Conservation (phyloP, 2,113 vertebrate species). For the Semicossyphus pulcher region DNA sequence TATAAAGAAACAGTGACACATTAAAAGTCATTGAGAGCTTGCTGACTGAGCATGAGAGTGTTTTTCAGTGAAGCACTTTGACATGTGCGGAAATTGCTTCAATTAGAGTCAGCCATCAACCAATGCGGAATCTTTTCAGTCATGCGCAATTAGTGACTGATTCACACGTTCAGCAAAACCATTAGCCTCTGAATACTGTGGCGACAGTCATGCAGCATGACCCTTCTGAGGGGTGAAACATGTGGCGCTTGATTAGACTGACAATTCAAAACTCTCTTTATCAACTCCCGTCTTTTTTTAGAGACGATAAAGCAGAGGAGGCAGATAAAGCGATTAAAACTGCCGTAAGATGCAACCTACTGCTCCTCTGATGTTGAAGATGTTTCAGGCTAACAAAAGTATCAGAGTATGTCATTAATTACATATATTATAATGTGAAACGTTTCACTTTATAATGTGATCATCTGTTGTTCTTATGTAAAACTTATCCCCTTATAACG, state of each 20-base stretch:
- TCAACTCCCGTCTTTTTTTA: neutral
- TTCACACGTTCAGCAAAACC: constrained; percentile 40
- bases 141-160: constrained; percentile 42
- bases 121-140: constrained; percentile 28
- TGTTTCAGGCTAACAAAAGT: no score
- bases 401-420: no score
- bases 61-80: constrained; percentile 38
- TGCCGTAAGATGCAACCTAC: no score
- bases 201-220: constrained; percentile 29
- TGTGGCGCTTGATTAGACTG: constrained; percentile 26
- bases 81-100: constrained; percentile 49
- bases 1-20: constrained; percentile 22
- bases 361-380: no score
- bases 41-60: constrained; percentile 7
- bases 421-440: no score
- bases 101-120: constrained; percentile 29
- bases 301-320: neutral
- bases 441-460: no score
- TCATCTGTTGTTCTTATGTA: no score
- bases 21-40: constrained; percentile 23
- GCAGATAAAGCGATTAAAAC: neutral
- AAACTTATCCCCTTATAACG: no score
- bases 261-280: constrained; percentile 4
- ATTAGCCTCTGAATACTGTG: constrained; percentile 27
- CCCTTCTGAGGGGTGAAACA: constrained; percentile 35